A percentile compares a stretch with the other conserved stretches of the same genome.
phyloP scores from a whole-genome alignment of 2,888 invertebrate genomes.

The Halictus quadricinctus region DNA sequence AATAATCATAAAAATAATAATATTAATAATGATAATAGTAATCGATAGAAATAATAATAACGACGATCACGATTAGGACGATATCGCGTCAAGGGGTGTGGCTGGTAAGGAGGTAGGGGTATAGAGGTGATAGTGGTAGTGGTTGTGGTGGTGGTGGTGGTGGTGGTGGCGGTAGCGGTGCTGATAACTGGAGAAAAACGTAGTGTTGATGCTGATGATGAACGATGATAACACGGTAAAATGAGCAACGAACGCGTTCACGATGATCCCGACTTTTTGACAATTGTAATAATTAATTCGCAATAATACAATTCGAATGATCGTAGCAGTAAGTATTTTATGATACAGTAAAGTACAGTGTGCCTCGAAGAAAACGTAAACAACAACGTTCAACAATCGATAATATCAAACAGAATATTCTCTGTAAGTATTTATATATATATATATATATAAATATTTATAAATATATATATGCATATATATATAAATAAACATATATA shows the following conservation, averaged over 20 bases:
- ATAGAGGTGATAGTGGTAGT: neutral
- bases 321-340: constrained; percentile 73
- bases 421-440: constrained; percentile 70
- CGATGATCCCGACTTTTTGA: constrained; percentile 39
- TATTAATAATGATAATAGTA: constrained; percentile 51
- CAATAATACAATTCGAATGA: constrained; percentile 68
- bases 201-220: constrained; percentile 47
- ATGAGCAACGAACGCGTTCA: constrained; percentile 43
- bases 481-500: constrained; percentile 71
- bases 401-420: constrained; percentile 82
- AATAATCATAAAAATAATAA: too few species aligned
- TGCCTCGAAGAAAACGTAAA: constrained; percentile 81
- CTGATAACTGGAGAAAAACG: constrained; percentile 51
- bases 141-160: neutral
- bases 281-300: constrained; percentile 51
- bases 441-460: constrained; percentile 68
- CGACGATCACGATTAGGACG: constrained; percentile 43
- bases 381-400: constrained; percentile 82
- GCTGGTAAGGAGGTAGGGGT: neutral
- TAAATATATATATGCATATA: constrained; percentile 68
- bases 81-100: constrained; percentile 25
- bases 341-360: constrained; percentile 81
- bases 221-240: constrained; percentile 48
- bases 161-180: neutral
- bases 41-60: constrained; percentile 56